Percentiles rank a stretch among this genome's conserved stretches.
Conservation (phyloP, 2,797 vertebrate species). For the Alauda arvensis region DNA sequence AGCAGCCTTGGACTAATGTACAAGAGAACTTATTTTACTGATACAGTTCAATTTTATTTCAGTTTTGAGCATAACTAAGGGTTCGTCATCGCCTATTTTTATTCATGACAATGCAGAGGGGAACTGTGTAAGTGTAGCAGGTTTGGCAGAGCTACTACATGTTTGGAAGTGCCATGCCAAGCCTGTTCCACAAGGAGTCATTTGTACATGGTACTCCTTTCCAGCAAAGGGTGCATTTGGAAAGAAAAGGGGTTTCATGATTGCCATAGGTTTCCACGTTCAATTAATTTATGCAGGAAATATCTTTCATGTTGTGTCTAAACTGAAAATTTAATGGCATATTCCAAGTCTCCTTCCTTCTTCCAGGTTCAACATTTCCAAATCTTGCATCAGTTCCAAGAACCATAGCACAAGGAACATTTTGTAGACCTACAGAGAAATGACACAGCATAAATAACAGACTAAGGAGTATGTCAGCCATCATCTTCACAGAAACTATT, state of each 20-base stretch:
- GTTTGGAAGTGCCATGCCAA: neutral
- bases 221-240: neutral
- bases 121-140: neutral
- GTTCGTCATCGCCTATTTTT: neutral
- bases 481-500: neutral
- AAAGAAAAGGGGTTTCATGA: neutral
- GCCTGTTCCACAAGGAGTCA: neutral
- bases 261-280: neutral
- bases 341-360: neutral
- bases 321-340: neutral
- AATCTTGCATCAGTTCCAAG: neutral
- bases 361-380: neutral
- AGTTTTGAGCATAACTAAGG: neutral
- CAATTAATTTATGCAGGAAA: neutral
- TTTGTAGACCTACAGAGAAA: neutral
- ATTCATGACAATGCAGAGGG: neutral
- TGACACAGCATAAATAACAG: neutral
- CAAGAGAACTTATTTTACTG: neutral
- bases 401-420: neutral
- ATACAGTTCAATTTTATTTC: neutral
- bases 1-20: neutral
- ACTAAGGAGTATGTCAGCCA: neutral
- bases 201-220: neutral
- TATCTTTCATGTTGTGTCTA: neutral
- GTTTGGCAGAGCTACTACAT: neutral